Evolutionary conservation across 2,797 vertebrate genomes (phyloP), one percentile per base, ranked within the genome.

Genomic region (Tarsius wallacei): DNA sequence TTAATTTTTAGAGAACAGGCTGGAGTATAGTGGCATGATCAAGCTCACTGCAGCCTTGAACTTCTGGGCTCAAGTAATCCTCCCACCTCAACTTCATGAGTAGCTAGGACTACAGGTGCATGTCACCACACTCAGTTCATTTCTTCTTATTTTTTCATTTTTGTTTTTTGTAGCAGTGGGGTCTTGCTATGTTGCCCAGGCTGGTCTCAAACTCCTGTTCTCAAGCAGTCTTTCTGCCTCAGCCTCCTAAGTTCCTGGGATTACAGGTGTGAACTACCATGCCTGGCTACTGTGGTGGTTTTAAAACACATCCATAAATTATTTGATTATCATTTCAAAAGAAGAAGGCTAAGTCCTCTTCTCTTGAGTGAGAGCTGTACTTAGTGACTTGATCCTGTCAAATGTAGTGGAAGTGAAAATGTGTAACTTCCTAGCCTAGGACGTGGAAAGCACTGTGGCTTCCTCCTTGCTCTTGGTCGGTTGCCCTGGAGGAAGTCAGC

Each of bases 261-360:
- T 70, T 70, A 70, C 9, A 36, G n/a, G 66, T 19, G 21, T 22
- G n/a, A 70, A 1, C n/a, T 19, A 70, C 33, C 33, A 33, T 10
- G 4, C 66, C 19, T 10, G 36, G n/a, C n/a, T 90, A 26, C 24
- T 36, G 4, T 53, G 36, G 11, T 82, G 33, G 64, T 55, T 96
- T 91, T 6, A 80, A 70, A 89, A 53, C 17, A 70, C n/a, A 82
- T 31, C 76, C 17, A 2, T 68, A 66, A 47, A 28, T 83, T 88
- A 21, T 63, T 63, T 82, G 59, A n/a, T 53, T 10, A 36, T 94
- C 68, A 80, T 71, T 84, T 93, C 28, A 47, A 74, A 90, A 87
- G 11, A 10, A 47, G 5, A 59, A 94, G 71, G 63, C 1, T 77
- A 53, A 76, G 85, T 91, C 36, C 59, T 33, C 6, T 68, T 64